Evolutionary conservation across 2,113 vertebrate species (phyloP).

Genomic region (Brachypteracias leptosomus): DNA sequence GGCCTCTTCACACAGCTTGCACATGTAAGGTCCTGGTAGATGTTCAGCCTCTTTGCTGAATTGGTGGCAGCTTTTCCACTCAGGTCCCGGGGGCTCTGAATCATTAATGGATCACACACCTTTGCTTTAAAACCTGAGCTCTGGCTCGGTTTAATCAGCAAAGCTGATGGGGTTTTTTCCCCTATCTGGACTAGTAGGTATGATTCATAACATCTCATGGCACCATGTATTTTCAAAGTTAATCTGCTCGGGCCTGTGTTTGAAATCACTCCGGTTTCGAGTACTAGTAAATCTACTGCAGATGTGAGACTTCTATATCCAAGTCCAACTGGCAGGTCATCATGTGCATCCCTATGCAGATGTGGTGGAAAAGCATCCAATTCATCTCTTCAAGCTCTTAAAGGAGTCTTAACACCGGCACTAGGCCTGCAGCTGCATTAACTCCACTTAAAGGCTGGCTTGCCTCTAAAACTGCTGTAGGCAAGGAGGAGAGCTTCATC

Average conservation of each 20-base stretch:
- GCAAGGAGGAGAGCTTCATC: not conserved
- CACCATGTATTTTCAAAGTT: not conserved
- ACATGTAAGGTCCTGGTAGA: not conserved
- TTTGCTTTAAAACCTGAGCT: not conserved
- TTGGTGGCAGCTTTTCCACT: not conserved
- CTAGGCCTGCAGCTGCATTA: not conserved
- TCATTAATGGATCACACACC: not conserved
- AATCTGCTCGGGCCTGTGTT: not conserved
- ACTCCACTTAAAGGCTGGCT: not conserved
- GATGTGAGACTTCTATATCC: conserved; percentile 24
- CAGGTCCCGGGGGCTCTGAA: not conserved
- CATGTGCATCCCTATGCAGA: conserved; percentile 18
- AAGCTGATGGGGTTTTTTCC: not conserved
- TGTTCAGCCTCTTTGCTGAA: not conserved
- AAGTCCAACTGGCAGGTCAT: conserved; percentile 33
- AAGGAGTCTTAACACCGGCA: not conserved
- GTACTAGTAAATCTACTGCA: conserved; percentile 27
- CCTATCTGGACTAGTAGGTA: not conserved
- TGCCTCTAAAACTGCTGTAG: not conserved
- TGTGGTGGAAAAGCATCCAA: conserved; percentile 14
- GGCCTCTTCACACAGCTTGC: not conserved
- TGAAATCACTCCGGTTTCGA: not conserved
- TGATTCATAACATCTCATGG: not conserved
- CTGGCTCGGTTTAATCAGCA: not conserved
- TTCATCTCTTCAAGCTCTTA: not conserved